Evolutionary conservation across 2,888 invertebrate genomes (phyloP).

Genomic region (Branchipolynoe longqiensis): DNA sequence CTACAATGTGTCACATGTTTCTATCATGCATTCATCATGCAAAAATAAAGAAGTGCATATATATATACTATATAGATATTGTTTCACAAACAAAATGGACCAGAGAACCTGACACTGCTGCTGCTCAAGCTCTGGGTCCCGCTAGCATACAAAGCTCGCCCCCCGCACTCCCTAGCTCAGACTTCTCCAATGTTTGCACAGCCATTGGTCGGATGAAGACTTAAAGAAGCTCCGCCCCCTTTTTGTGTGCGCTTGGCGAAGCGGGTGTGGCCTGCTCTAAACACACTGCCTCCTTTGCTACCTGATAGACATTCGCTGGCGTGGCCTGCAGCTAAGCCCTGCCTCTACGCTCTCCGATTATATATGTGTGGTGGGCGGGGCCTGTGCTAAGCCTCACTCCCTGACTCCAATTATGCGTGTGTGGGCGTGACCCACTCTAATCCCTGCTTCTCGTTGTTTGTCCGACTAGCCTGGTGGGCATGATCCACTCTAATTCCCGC

Average conservation of each 20-base stretch:
- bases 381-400: neutral
- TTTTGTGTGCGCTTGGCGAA: neutral
- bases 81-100: neutral
- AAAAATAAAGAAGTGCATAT: too few species aligned
- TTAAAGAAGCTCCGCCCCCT: neutral
- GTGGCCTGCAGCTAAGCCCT: neutral
- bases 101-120: conserved; percentile 9
- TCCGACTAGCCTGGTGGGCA: too few species aligned
- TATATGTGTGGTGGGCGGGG: neutral
- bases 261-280: neutral
- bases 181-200: conserved; percentile 1
- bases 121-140: conserved; percentile 3
- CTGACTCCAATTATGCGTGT: too few species aligned
- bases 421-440: too few species aligned
- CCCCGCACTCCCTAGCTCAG: neutral
- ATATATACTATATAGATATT: neutral
- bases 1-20: too few species aligned
- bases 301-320: neutral
- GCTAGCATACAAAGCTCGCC: neutral
- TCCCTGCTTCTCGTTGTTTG: too few species aligned
- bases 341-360: too few species aligned
- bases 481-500: too few species aligned
- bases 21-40: conserved; percentile 9
- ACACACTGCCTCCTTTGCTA: neutral
- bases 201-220: neutral